Evolutionary conservation across 2,797 vertebrate species (phyloP).

Genomic region (Atherinosoma microstoma): DNA sequence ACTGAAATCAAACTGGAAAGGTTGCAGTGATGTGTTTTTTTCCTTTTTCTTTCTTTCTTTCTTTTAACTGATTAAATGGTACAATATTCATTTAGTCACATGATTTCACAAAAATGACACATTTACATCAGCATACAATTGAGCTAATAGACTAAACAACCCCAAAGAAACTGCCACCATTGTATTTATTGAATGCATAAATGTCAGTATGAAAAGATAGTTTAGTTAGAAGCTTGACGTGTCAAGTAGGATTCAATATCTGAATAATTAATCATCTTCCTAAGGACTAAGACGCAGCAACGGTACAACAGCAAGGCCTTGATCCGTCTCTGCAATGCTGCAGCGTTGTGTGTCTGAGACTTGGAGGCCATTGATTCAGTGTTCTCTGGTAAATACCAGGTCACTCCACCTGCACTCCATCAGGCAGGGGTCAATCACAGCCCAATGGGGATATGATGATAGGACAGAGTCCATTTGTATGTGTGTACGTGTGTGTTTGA

Average conservation of each 20-base stretch:
- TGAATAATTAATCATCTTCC: conserved; percentile 9
- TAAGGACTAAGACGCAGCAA: neutral
- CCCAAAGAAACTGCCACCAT: neutral
- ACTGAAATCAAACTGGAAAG: conserved; percentile 28
- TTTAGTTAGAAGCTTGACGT: conserved; percentile 1
- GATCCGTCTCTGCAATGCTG: conserved; percentile 37
- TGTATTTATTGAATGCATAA: conserved; percentile 1
- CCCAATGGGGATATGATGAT: conserved; percentile 73
- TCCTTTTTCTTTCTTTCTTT: conserved; percentile 2
- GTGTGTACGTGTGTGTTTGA: conserved; percentile 22
- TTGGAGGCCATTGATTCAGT: conserved; percentile 69
- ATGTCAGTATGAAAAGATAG: neutral
- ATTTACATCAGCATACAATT: neutral
- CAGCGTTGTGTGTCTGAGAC: conserved; percentile 45
- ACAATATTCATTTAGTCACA: neutral
- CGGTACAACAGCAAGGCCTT: conserved; percentile 23
- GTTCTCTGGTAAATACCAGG: conserved; percentile 79
- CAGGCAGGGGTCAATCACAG: conserved; percentile 73
- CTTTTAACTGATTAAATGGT: neutral
- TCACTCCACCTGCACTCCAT: conserved; percentile 74
- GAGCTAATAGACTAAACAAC: neutral
- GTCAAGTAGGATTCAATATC: neutral
- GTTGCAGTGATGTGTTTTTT: neutral
- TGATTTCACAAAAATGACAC: neutral
- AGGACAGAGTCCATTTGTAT: conserved; percentile 48